Evolutionary conservation across 2,113 vertebrate species (phyloP), one percentile per base, ranked within the genome.

Genomic region (Physeter macrocephalus): DNA sequence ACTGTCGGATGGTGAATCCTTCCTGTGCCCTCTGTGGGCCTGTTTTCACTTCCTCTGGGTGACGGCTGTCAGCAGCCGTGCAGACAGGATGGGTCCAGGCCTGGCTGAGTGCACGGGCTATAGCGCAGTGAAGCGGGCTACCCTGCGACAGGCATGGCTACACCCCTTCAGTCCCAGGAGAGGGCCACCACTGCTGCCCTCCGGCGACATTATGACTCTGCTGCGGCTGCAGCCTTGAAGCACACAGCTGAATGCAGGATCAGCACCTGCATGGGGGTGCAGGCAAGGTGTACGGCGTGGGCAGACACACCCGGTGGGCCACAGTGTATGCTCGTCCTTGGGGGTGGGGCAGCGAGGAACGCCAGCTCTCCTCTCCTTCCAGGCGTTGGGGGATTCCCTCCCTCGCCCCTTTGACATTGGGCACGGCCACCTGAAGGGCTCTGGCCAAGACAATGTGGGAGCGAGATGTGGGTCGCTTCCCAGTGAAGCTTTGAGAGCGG

Each of bases 1-100:
- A 69, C 59, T 0, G 1, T 29, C 0, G 0, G 21, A 43, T 0
- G 10, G 52, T 4, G 10, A 17, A 3, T 11, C 4, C 21, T 4
- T 10, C 25, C 39, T 1, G 6, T 0, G 27, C 9, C 49, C 59
- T 64, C n/a, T 25, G 5, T 0, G 29, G 18, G 13, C 34, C n/a
- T 34, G 11, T 43, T 59, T 46, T 12, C 80, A 27, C 41, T 23
- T 74, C 15, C 52, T 57, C 18, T 3, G 23, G 17, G 13, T 3
- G 3, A n/a, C 0, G 1, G 23, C n/a, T 11, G 8, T 21, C 61
- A 29, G n/a, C 36, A 7, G 11, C 61, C 11, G 0, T 34, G 27
- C 4, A n/a, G 61, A 12, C 12, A 21, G 83, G 20, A 18, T 0
- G 2, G 21, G n/a, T 29, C 7, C 0, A 0, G 59, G 81, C 49